Base-by-base conservation (phyloP, 1,140 invertebrate species). In the Nixonia krombeini region DNA sequence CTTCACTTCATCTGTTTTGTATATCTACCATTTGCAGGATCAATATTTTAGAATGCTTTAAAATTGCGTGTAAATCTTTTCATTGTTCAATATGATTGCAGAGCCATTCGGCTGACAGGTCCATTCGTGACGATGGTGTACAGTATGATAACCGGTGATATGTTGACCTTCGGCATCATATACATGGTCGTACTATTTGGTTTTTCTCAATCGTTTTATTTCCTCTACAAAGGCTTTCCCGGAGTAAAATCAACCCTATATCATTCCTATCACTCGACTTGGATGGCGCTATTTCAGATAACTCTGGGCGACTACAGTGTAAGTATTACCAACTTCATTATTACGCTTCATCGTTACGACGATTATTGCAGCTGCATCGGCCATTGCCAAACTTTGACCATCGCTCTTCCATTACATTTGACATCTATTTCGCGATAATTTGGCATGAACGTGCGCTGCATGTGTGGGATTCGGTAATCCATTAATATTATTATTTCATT, bases 111-210 rank as follows among this genome's bases (percentile, higher is more conserved):
- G 45, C 79, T 98, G 37, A 98, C 96, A 0, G 97, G 97, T 44
- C 96, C 97, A 0, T 98, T 99, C 86, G 95, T 99, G 40, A 97
- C 97, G 10, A 99, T 99, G 97, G 96, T 99, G 46, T 98, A 97
- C 86, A 94, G 92, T 72, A 99, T 99, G 96, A 96, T 99, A 73
- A 94, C 93, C 0, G 96, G 96, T 15, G 97, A 99, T 85, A 96
- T 99, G 94, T 90, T 98, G 72, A 96, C 96, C 23, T 99, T 99
- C 81, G 94, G 94, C 46, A 97, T 99, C 52, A 99, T 99, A 81
- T 98, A 97, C 80, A 89, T 89, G 63, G 94, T 99, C 64, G 93
- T 99, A 28, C 85, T 99, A 0, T 93, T 97, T 70, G 96, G 94
- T 10, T 99, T 99, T 85, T 96, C 96, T 9, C 95, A 97, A 86